Percentiles rank a stretch among this genome's conserved stretches.
Conservation (phyloP, 2,113 vertebrate species). For the Tauraco erythrolophus region DNA sequence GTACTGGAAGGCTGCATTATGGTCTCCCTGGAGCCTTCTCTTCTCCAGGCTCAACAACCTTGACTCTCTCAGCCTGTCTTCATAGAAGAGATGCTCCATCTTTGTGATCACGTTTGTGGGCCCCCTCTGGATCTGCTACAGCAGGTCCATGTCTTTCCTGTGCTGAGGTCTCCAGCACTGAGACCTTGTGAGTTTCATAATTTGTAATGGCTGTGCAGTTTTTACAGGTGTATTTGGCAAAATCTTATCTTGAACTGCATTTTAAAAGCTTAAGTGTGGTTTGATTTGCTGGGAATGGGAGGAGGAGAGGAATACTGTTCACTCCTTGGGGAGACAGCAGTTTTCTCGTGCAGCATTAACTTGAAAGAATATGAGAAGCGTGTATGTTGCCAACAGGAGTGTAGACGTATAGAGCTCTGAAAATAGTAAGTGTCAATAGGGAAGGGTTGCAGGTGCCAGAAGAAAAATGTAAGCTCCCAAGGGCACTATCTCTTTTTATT, state of each 20-base stretch:
- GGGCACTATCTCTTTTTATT: not conserved
- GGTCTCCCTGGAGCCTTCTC: too few species aligned
- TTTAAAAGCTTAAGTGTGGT: constrained; percentile 8
- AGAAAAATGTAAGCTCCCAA: constrained; percentile 44
- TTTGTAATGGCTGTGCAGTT: not conserved
- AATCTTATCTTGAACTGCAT: constrained; percentile 18
- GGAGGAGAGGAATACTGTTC: constrained; percentile 5
- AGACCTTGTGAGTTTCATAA: not conserved
- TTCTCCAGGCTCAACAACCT: too few species aligned
- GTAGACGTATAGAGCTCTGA: constrained; percentile 31
- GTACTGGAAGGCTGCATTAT: too few species aligned
- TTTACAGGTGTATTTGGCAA: constrained; percentile 33
- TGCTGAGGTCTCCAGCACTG: too few species aligned
- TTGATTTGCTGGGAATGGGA: not conserved
- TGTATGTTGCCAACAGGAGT: constrained; percentile 18
- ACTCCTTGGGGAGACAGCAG: constrained; percentile 33
- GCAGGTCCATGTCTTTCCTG: too few species aligned
- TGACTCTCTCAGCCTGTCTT: too few species aligned
- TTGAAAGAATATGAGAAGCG: constrained; percentile 28
- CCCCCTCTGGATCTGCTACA: too few species aligned
- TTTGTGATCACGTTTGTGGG: too few species aligned
- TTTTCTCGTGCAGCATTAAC: not conserved
- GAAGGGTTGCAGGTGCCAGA: constrained; percentile 25
- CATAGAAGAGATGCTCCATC: too few species aligned
- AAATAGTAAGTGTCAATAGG: constrained; percentile 38